Evolutionary conservation across 2,113 vertebrate genomes (phyloP), one percentile per base, ranked within the genome.

Genomic region (Orycteropus afer): DNA sequence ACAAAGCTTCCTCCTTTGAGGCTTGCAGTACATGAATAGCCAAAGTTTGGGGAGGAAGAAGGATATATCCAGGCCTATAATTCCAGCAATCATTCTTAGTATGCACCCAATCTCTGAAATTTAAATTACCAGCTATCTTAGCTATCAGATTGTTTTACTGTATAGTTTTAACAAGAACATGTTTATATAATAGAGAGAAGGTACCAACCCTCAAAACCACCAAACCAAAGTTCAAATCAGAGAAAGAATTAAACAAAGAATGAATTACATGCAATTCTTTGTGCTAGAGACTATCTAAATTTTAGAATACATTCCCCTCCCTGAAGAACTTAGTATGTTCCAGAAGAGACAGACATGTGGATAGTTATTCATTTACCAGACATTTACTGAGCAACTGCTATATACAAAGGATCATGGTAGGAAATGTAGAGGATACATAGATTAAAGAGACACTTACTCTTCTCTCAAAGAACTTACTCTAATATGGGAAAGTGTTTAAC

Each of bases 191-290:
- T 42, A 61, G 3, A 89, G n/a, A 42, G 2, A 89, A 55, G 20
- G 18, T 69, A 15, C 10, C 7, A 65, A 74, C 37, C 79, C 23
- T 81, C 23, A 79, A 14, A 89, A 1, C 27, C 32, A 67, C 37
- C 9, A 17, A 76, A 67, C 57, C 76, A 13, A 18, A 80, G n/a
- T 93, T 96, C 23, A 86, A n/a, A 49, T 51, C 32, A 83, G 73
- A 94, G 69, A 53, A 89, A 55, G 67, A 89, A n/a, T 67, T 45
- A 86, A 82, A 59, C 23, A 93, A 40, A 87, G 47, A 7, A 92
- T 65, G 27, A 69, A 77, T 49, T 78, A 79, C 42, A 13, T 49
- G 27, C 7, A 37, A 61, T 69, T 83, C 32, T 42, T 34, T 73
- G 45, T 53, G 25, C n/a, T 49, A 7, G 5, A 73, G 53, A 17